A percentile compares a stretch with the other conserved stretches of the same genome.
These are phyloP conservation scores for Dynastes hyllus DNA, from an alignment of 2,888 invertebrate species.

Conservation along the genomic window DNA sequence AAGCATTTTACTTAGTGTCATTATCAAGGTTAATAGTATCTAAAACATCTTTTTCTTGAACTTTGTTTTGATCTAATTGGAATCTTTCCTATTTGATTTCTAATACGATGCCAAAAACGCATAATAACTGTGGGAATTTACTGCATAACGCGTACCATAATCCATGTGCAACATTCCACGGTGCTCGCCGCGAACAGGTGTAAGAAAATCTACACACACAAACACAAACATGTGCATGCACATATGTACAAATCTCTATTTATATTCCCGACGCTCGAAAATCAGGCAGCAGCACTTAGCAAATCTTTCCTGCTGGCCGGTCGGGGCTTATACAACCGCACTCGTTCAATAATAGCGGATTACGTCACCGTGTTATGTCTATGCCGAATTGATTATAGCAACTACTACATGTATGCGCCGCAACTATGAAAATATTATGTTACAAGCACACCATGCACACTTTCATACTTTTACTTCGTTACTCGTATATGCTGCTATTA, in stretches of 20 bases:
- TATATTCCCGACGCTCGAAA: conserved; percentile 55
- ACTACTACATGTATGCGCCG: conserved; percentile 30
- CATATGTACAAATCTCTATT: conserved; percentile 55
- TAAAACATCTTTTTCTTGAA: too few species aligned
- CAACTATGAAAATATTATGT: conserved; percentile 57
- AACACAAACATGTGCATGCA: conserved; percentile 42
- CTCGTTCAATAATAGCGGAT: conserved; percentile 62
- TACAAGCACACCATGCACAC: conserved; percentile 46
- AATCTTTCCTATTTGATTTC: too few species aligned
- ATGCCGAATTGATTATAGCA: conserved; percentile 59
- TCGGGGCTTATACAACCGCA: conserved; percentile 31
- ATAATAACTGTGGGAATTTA: not conserved
- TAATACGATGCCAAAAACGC: too few species aligned
- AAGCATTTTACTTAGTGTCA: too few species aligned
- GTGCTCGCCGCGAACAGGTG: conserved; percentile 36
- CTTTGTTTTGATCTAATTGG: too few species aligned
- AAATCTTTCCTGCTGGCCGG: conserved; percentile 44
- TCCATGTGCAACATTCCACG: conserved; percentile 18
- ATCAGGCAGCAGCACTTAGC: conserved; percentile 51
- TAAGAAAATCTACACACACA: conserved; percentile 32
- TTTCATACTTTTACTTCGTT: not conserved
- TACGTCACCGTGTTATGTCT: conserved; percentile 67
- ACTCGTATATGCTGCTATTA: not conserved
- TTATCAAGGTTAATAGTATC: too few species aligned
- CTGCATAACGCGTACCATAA: not conserved